Evolutionary conservation across 2,888 invertebrate genomes (phyloP), one percentile per base, ranked within the genome.

Genomic region (Chrysotoxum bicinctum): DNA sequence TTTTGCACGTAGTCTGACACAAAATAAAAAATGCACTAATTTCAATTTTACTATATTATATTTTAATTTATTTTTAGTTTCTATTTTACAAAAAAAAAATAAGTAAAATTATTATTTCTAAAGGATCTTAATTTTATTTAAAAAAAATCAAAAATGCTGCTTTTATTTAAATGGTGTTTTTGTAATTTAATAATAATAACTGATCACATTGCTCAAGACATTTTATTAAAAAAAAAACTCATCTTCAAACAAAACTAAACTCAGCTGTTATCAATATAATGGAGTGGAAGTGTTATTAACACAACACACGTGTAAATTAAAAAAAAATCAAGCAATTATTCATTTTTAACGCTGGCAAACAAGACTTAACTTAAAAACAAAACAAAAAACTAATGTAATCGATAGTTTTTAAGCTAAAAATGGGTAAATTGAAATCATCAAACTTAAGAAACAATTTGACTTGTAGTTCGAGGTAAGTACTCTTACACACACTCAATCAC

Each of bases 381-480:
- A 60, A 43, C 32, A 62, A 69, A n/a, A 58, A 50, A 66, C 35
- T 50, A 66, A 64, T 58, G 40, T 45, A 68, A 40, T 56, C 30
- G 26, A 74, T 50, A 74, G 64, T 48, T 50, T 50, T 23, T 43
- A 66, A 70, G 74, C 70, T 70, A 70, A 84, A 58, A 69, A 21
- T 58, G 52, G 84, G 79, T 84, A 79, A 79, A 48, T 72, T 75
- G 26, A 62, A 37, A 35, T 32, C 7, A 64, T 21, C 62, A 66
- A 52, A 37, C 35, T 60, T 72, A 73, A 78, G 35, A 52, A 69
- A 32, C 26, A 70, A 78, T 40, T 32, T 69, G 56, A 84, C 70
- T 79, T 75, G 84, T 85, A 70, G 68, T 81, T 73, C 76, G 80
- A 85, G 85, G 85, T 85, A 85, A 85, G 85, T 85, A 85, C 84